Evolutionary conservation across 2,113 vertebrate species (phyloP).

Genomic region (Gymnocephalus cernua): DNA sequence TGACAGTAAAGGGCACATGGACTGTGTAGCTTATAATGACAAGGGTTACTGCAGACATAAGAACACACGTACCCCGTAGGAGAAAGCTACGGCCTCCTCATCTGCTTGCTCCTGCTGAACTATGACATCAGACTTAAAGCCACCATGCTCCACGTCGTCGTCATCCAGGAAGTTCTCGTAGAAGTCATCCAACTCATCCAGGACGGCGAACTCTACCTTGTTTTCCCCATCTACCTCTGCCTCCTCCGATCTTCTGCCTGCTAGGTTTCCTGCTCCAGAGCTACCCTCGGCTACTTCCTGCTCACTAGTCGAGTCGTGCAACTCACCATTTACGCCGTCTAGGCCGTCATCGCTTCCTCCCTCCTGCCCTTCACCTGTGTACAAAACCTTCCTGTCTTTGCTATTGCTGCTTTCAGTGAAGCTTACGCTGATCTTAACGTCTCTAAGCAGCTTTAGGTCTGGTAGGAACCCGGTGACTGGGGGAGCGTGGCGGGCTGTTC

Average conservation of each 20-base stretch:
- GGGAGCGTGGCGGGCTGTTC: slow-evolving; percentile 96
- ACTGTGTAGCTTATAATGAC: background rate
- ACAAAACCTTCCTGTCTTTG: slow-evolving; percentile 97
- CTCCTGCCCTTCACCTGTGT: slow-evolving; percentile 91
- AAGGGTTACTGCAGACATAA: background rate
- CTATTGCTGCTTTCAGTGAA: slow-evolving; percentile 95
- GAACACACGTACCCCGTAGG: slow-evolving; percentile 91
- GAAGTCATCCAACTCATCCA: slow-evolving; percentile 98
- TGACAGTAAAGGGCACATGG: background rate
- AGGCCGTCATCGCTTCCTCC: slow-evolving; percentile 80
- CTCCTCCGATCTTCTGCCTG: slow-evolving; percentile 87
- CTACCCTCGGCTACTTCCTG: slow-evolving; percentile 76
- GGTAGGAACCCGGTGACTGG: slow-evolving; percentile 93
- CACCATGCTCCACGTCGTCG: slow-evolving; percentile 89
- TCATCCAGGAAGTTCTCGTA: slow-evolving; percentile 97
- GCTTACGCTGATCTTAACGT: slow-evolving; percentile 97
- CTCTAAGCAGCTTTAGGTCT: slow-evolving; percentile 96
- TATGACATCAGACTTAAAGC: slow-evolving; percentile 94
- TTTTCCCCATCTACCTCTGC: slow-evolving; percentile 92
- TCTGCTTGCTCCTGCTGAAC: slow-evolving; percentile 93
- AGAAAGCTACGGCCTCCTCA: slow-evolving; percentile 90
- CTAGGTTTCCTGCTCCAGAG: slow-evolving; percentile 75
- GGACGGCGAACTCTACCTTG: slow-evolving; percentile 97
- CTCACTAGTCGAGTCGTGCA: slow-evolving; percentile 87
- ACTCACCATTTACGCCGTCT: slow-evolving; percentile 90